Evolutionary conservation across 2,888 invertebrate genomes (phyloP).

Genomic region (Bellardia bayeri): DNA sequence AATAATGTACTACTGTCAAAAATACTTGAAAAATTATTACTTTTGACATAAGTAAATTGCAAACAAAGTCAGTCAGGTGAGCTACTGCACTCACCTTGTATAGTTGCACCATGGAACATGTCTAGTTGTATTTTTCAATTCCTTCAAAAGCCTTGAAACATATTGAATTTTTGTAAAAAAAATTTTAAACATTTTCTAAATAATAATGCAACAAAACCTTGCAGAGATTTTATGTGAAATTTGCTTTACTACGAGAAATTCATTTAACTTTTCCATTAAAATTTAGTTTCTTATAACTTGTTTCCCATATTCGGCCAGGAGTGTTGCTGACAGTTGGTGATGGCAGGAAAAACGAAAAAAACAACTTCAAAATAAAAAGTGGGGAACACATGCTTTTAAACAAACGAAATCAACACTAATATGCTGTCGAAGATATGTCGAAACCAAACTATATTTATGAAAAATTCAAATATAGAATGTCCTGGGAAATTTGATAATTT

Average conservation of each 20-base stretch:
- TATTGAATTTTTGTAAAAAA: too few species aligned
- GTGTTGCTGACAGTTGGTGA: conserved; percentile 44
- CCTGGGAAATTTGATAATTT: neutral
- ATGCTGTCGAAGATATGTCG: conserved; percentile 36
- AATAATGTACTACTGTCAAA: too few species aligned
- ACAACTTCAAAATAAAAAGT: neutral
- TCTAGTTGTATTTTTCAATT: too few species aligned
- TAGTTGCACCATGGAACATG: too few species aligned
- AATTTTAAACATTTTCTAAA: too few species aligned
- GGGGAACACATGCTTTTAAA: neutral
- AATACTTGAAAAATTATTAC: too few species aligned
- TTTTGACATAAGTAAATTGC: too few species aligned
- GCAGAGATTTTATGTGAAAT: too few species aligned
- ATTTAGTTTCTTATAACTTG: neutral
- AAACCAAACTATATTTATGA: conserved; percentile 1
- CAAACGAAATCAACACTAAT: conserved; percentile 2
- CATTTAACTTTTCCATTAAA: neutral
- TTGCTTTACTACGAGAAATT: neutral
- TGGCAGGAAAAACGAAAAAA: neutral
- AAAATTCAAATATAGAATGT: conserved; percentile 39
- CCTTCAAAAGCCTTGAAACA: too few species aligned
- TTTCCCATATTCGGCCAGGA: conserved; percentile 33
- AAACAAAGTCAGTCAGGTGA: too few species aligned
- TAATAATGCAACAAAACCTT: too few species aligned
- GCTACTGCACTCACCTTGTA: too few species aligned